A percentile compares a stretch with the other conserved stretches of the same genome.
Evolutionary conservation across 2,113 vertebrate genomes (phyloP).

Genomic region (Indicator indicator): DNA sequence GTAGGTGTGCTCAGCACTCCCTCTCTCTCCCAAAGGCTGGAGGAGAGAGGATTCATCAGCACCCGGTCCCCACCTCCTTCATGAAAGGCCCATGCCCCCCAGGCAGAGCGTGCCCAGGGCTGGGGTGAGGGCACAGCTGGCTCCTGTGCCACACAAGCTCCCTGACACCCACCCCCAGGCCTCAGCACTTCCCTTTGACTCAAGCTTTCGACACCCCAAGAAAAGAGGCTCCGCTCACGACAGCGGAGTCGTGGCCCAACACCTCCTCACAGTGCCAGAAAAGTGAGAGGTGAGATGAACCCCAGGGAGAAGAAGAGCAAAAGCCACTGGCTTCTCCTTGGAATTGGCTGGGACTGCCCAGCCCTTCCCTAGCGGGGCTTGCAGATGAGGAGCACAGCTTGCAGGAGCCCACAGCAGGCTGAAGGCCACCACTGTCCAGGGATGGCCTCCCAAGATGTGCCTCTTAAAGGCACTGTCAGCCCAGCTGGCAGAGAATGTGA

Average conservation of each 20-base stretch:
- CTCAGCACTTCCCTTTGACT: neutral
- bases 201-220: neutral
- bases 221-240: fast-evolving
- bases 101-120: neutral
- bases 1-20: constrained; percentile 7
- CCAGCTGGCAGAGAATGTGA: neutral
- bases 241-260: fast-evolving
- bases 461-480: neutral
- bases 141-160: neutral
- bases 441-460: neutral
- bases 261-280: fast-evolving
- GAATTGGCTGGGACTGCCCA: neutral
- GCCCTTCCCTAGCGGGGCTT: fast-evolving
- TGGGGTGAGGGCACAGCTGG: neutral
- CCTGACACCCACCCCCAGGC: neutral
- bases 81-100: neutral
- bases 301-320: neutral
- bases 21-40: constrained; percentile 6
- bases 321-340: neutral
- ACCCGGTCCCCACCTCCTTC: neutral
- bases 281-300: neutral
- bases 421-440: neutral
- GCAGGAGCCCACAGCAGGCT: neutral
- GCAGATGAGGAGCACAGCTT: fast-evolving
- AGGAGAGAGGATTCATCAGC: neutral